phyloP scores from a whole-genome alignment of 2,888 invertebrate genomes.

The Drosophila kuntzei region DNA sequence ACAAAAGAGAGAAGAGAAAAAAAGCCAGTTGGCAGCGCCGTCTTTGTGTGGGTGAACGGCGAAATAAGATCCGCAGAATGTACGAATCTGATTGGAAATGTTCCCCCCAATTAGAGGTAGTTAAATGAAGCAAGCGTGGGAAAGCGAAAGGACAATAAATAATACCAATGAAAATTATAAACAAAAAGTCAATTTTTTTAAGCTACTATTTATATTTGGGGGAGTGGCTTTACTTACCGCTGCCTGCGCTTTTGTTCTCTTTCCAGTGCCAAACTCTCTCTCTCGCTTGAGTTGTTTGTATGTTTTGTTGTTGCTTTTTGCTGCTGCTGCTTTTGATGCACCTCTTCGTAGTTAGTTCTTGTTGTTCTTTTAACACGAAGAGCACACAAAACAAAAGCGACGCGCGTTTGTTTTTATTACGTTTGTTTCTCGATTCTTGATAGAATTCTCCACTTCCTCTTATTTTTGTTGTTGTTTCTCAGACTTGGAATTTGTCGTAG shows the following conservation, averaged over 20 bases:
- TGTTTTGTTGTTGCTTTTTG: slow-evolving; percentile 5
- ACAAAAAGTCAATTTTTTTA: background rate
- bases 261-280: slow-evolving; percentile 27
- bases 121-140: slow-evolving; percentile 2
- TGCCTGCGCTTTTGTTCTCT: slow-evolving; percentile 65
- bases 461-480: slow-evolving; percentile 1
- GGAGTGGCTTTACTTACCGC: slow-evolving; percentile 66
- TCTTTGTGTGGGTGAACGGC: slow-evolving; percentile 31
- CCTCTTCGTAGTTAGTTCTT: slow-evolving; percentile 6
- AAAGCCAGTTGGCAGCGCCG: slow-evolving; percentile 61
- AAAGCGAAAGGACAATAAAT: slow-evolving; percentile 8
- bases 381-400: slow-evolving; percentile 48
- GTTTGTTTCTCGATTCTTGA: slow-evolving; percentile 24
- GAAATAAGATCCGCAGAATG: slow-evolving; percentile 2
- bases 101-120: background rate
- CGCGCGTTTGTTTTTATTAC: slow-evolving; percentile 33
- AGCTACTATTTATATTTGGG: background rate
- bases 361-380: slow-evolving; percentile 18
- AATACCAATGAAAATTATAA: slow-evolving; percentile 1
- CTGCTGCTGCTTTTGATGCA: background rate
- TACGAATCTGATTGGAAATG: slow-evolving; percentile 30
- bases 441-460: background rate
- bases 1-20: slow-evolving; percentile 36
- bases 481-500: slow-evolving; percentile 37
- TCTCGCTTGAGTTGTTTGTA: slow-evolving; percentile 8